Base-by-base conservation (phyloP, 2,888 invertebrate genomes). In the Alloscopus bannaensis region DNA sequence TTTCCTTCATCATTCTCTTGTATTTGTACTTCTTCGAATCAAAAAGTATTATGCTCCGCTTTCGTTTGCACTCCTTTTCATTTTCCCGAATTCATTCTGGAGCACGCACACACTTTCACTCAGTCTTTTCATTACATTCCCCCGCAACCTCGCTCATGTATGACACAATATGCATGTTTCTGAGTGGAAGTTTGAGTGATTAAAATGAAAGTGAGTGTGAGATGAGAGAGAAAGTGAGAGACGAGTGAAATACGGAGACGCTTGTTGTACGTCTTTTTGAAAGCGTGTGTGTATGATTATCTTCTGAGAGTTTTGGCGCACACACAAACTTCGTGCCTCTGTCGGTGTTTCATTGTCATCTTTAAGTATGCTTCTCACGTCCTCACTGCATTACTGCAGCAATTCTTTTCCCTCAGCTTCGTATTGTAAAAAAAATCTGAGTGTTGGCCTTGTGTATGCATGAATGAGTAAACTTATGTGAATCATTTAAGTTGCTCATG, bases 321-420 rank as follows among this genome's bases (percentile, higher is more conserved):
- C 22, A 20, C 40, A 40, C 60, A 40, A 36, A 8, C 60, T 16
- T 55, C 4, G 26, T 55, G 55, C 8, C 13, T 6, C 8, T 36
- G 36, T 6, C 13, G 36, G 36, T 36, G 36, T 4, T 3, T 52
- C 24, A 52, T 52, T 52, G 52, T 52, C 4, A 28, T 40, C 66
- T 28, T 18, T 79, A 52, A 47, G 79, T 68, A 79, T 31, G 55
- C 79, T 40, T 55, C 79, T 79, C 79, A 79, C 79, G 79, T 79
- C 50, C 78, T 36, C 78, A 59, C 66, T 79, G 77, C 70, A 78
- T 65, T 60, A 72, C 79, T 72, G 79, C 40, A 52, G 22, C 52
- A 52, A 52, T 52, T 52, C 52, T 22, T 24, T 52, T n/a, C n/a
- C n/a, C n/a, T 6, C 22, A 22, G 6, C 6, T 47, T n/a, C 47